Percentiles rank a stretch among this genome's conserved stretches.
Evolutionary conservation across 2,888 invertebrate species (phyloP).

Genomic region (Capitulum mitella): DNA sequence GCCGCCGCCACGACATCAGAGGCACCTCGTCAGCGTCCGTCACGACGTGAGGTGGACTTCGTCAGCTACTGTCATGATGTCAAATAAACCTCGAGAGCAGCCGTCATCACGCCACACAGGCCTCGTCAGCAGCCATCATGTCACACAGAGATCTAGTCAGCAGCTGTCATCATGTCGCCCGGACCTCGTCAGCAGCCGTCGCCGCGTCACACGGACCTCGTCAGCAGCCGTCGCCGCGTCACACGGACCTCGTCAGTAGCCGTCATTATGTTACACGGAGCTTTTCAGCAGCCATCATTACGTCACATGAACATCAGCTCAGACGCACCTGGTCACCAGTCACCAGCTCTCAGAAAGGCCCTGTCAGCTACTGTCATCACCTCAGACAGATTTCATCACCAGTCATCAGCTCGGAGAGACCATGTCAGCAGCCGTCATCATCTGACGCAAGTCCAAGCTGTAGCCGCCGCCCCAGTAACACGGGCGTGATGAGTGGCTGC

Average conservation of each 20-base stretch:
- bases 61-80: too few relatives aligned
- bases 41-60: background rate
- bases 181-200: background rate
- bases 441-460: too few relatives aligned
- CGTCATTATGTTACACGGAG: too few relatives aligned
- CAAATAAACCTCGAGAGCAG: background rate
- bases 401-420: background rate
- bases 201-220: background rate
- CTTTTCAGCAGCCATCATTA: too few relatives aligned
- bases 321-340: too few relatives aligned
- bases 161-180: background rate
- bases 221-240: background rate
- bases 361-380: background rate
- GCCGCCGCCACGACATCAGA: too few relatives aligned
- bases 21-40: background rate
- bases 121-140: background rate
- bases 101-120: background rate
- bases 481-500: background rate
- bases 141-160: background rate
- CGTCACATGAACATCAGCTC: too few relatives aligned
- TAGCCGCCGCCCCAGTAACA: background rate
- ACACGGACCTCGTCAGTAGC: background rate
- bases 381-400: background rate
- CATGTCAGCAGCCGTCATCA: background rate
- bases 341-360: too few relatives aligned